Base-by-base conservation (phyloP, 2,888 invertebrate genomes). In the Drepana falcataria region DNA sequence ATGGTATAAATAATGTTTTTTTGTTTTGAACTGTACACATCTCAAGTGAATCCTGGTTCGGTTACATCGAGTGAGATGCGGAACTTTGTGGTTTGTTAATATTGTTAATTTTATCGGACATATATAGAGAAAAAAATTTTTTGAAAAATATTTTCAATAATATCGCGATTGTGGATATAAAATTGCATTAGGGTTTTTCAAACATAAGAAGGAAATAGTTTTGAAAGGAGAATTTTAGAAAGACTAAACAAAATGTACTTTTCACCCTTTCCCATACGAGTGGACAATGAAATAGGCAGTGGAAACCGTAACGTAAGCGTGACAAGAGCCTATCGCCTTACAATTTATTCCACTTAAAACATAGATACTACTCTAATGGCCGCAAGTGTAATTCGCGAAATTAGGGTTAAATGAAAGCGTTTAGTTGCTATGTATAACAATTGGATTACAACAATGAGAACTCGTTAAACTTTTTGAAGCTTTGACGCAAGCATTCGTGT, bases 1-100 rank as follows among this genome's bases (percentile, higher is more conserved):
- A 74, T 71, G 68, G 82, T 88, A 89, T 89, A 87, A 82, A 88
- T 85, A 83, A 66, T 63, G 73, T 9, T 74, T 75, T 75, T 74
- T 77, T 68, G 66, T 68, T 71, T 60, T 65, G 63, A 68, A 63
- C 61, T 71, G 68, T 83, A 85, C 82, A 85, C 73, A 80, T 76
- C 77, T 71, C 73, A 62, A 68, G 62, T 67, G 70, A 58, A 60
- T 77, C 75, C 79, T 74, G 73, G 55, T 59, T 69, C 63, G 73
- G 70, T 76, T 63, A 70, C 71, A 77, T 68, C 79, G 59, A 48
- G 49, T 56, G 68, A 80, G 71, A 87, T 87, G 87, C 79, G 79
- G 71, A 66, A 68, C 52, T 59, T 83, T 60, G 68, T 81, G 84
- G 87, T 88, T 59, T 58, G 76, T 77, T 56, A 59, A 52, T 54